Evolutionary conservation across 2,888 invertebrate genomes (phyloP).

Genomic region (Andrena camellia): DNA sequence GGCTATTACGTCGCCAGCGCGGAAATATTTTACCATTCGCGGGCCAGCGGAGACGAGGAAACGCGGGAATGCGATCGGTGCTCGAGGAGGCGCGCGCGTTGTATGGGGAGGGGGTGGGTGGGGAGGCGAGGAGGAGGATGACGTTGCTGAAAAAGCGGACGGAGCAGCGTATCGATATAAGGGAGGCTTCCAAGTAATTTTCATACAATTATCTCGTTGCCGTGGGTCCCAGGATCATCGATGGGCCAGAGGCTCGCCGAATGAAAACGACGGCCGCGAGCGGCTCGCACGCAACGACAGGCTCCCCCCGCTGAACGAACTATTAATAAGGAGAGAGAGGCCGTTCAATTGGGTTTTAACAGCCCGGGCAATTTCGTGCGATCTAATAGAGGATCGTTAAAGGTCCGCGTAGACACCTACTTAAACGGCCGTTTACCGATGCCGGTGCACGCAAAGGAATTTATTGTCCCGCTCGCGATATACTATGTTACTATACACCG

Average conservation of each 20-base stretch:
- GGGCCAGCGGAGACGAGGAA: background rate
- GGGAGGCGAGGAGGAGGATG: background rate
- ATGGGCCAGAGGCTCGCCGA: constrained; percentile 7
- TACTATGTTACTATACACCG: constrained; percentile 38
- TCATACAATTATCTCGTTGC: constrained; percentile 51
- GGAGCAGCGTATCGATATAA: background rate
- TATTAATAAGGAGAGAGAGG: constrained; percentile 59
- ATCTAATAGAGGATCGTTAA: constrained; percentile 67
- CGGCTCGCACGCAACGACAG: constrained; percentile 34
- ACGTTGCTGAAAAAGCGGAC: background rate
- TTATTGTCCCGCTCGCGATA: constrained; percentile 50
- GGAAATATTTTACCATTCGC: constrained; percentile 13
- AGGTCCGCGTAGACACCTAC: constrained; percentile 66
- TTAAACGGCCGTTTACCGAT: constrained; percentile 62
- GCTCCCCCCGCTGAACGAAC: constrained; percentile 48
- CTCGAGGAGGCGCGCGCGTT: background rate
- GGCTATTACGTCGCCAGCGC: background rate
- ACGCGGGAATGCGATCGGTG: constrained; percentile 4
- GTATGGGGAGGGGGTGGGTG: too few relatives aligned
- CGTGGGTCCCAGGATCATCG: constrained; percentile 24
- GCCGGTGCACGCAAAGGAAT: constrained; percentile 62
- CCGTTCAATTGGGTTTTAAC: constrained; percentile 65
- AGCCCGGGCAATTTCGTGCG: constrained; percentile 61
- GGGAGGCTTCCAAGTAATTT: constrained; percentile 8
- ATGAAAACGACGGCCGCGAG: constrained; percentile 32